These are phyloP conservation scores for Nomia melanderi DNA, from an alignment of 1,140 invertebrate genomes.

Conservation along the genomic window DNA sequence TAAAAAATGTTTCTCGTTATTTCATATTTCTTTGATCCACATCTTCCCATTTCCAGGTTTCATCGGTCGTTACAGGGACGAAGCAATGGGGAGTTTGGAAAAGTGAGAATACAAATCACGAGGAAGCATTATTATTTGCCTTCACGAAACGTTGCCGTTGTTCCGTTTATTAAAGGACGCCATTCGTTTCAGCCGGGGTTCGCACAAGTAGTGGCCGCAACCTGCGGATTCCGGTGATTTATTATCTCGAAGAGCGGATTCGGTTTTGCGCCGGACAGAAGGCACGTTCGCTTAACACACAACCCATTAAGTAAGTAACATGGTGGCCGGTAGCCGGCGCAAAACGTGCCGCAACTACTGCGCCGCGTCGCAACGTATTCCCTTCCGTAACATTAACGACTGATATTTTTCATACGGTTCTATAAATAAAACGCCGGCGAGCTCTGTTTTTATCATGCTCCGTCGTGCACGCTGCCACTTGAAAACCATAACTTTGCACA, in stretches of 20 bases:
- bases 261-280: slow-evolving; percentile 52
- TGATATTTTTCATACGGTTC: slow-evolving; percentile 21
- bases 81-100: neutral
- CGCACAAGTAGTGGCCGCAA: slow-evolving; percentile 20
- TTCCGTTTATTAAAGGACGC: slow-evolving; percentile 39
- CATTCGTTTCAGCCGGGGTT: slow-evolving; percentile 21
- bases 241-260: slow-evolving; percentile 51
- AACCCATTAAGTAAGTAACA: slow-evolving; percentile 54
- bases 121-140: slow-evolving; percentile 28
- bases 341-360: slow-evolving; percentile 41
- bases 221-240: slow-evolving; percentile 40
- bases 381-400: slow-evolving; percentile 28
- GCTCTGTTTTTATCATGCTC: neutral
- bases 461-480: neutral
- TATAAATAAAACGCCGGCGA: neutral
- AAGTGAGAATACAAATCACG: neutral
- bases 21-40: too few species aligned
- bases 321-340: slow-evolving; percentile 29
- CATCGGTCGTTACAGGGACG: too few species aligned
- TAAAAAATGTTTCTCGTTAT: too few species aligned
- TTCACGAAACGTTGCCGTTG: neutral
- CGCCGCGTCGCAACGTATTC: slow-evolving; percentile 45
- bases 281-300: slow-evolving; percentile 56
- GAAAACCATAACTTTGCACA: neutral
- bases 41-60: too few species aligned